A percentile compares a stretch with the other conserved stretches of the same genome.
Conservation (phyloP, 1,140 invertebrate genomes). For the Melitaea cinxia region DNA sequence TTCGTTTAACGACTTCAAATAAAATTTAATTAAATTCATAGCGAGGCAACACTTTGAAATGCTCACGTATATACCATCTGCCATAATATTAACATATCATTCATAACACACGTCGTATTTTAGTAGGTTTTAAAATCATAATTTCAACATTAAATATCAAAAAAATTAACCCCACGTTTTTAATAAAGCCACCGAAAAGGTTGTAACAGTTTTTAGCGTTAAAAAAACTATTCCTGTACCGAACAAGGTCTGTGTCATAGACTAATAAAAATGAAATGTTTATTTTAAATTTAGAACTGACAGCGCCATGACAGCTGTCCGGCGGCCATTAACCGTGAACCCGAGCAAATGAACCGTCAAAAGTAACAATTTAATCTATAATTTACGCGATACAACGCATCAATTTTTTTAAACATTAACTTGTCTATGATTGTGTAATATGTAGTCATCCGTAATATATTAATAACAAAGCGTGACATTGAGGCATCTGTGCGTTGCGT, state of each 20-base stretch:
- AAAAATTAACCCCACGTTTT: not conserved
- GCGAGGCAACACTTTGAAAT: conserved; percentile 42
- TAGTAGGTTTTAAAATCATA: too few relatives aligned
- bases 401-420: not conserved
- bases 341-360: conserved; percentile 72
- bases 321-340: conserved; percentile 56
- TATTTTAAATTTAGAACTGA: conserved; percentile 77
- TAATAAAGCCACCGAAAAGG: not conserved
- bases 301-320: conserved; percentile 71
- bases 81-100: conserved; percentile 43
- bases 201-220: not conserved
- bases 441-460: conserved; percentile 30
- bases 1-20: conserved; percentile 46
- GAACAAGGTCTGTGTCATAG: conserved; percentile 41
- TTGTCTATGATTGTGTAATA: conserved; percentile 5
- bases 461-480: conserved; percentile 44
- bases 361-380: conserved; percentile 68
- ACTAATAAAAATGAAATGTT: conserved; percentile 71
- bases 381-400: conserved; percentile 47
- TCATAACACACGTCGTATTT: conserved; percentile 1
- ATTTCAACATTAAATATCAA: not conserved
- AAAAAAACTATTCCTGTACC: conserved; percentile 18
- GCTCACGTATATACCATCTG: conserved; percentile 45
- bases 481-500: conserved; percentile 34
- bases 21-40: conserved; percentile 51